A percentile compares a stretch with the other conserved stretches of the same genome.
These are phyloP conservation scores for Centropyge bicolor DNA, from an alignment of 2,797 vertebrate genomes.

Conservation along the genomic window DNA sequence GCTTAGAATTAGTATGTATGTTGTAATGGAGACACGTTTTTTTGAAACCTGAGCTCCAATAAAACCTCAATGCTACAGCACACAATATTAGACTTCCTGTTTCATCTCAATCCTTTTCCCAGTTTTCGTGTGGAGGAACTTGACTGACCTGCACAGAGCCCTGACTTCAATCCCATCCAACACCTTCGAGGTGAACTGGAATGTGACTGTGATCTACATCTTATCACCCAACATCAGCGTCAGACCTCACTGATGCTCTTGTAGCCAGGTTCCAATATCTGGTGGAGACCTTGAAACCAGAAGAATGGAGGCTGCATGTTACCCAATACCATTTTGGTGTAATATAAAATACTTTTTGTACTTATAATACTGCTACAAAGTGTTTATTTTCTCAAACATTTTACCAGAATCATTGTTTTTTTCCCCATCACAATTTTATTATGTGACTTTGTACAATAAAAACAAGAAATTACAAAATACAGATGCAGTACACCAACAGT, in stretches of 20 bases:
- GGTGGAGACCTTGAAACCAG: conserved; percentile 5
- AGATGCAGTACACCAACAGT: conserved; percentile 91
- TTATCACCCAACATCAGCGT: background rate
- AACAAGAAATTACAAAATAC: conserved; percentile 82
- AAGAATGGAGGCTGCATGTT: background rate
- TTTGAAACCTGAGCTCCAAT: background rate
- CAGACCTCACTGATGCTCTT: background rate
- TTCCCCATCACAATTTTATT: conserved; percentile 84
- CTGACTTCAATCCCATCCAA: background rate
- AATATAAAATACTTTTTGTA: no score
- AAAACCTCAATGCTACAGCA: background rate
- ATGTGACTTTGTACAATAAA: conserved; percentile 85
- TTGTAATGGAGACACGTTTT: background rate
- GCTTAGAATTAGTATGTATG: background rate
- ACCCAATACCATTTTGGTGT: background rate
- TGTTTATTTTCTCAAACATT: background rate
- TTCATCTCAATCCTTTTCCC: background rate
- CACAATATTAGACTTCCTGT: background rate
- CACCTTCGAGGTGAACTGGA: background rate
- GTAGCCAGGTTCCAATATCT: background rate
- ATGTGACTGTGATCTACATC: background rate
- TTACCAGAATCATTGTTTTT: background rate
- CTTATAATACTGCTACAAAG: background rate
- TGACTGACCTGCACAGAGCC: background rate
- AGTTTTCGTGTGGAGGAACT: background rate